Evolutionary conservation across 2,797 vertebrate genomes (phyloP), one percentile per base, ranked within the genome.

Genomic region (Myoxocephalus aenaeus): DNA sequence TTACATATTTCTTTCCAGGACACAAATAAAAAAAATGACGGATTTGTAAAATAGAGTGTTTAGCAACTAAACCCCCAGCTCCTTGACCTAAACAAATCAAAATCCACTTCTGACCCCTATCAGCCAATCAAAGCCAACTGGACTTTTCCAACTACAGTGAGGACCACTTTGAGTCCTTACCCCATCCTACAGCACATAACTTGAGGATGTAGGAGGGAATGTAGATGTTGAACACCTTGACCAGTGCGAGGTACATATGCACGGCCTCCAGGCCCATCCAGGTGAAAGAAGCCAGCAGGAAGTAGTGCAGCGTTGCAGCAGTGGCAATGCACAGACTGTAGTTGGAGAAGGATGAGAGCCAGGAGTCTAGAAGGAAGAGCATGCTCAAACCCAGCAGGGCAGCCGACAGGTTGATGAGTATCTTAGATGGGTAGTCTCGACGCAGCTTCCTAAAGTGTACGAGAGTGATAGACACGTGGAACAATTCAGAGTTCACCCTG

Each of bases 201-300:
- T 98, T 99, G 53, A 97, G 89, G 54, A 97, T 95, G 84, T 97
- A 98, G 42, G 93, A 95, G 1, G 93, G 92, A 56, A 97, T 40
- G 7, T 98, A 98, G 79, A 91, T 90, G 70, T 97, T 97, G 94
- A 99, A 98, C 87, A 99, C 96, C 92, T 96, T 97, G 86, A 99
- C 93, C 58, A 99, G 88, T 50, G 95, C 93, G 3, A 97, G 89
- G 88, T 98, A 98, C 95, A 98, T 97, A 86, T 98, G 96, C 46
- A 98, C 77, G 0, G 96, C 96, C 82, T 97, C 96, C 74, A 99
- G 89, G 42, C 95, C 96, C 97, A 98, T 98, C 97, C 97, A 98
- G 0, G 94, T 95, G 88, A 98, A 97, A 40, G 97, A 95, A 1
- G 95, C 95, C n/a, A 99, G 85, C 65, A 99, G 87, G 84, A 96